Conservation (phyloP, 2,797 vertebrate genomes). For the Euphonia xanthogaster region DNA sequence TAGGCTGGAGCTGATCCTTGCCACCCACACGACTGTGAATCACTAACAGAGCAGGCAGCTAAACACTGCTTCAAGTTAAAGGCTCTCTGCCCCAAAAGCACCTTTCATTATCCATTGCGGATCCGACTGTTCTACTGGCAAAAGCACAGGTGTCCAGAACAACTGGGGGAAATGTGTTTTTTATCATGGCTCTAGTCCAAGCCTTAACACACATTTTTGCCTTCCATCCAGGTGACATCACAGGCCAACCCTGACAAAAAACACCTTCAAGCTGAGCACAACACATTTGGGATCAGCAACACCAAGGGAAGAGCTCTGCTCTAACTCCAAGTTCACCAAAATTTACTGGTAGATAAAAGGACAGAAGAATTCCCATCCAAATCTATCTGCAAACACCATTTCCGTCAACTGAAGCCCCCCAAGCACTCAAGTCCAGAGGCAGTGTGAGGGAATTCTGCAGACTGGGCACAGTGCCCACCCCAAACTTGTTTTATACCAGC, state of each 20-base stretch:
- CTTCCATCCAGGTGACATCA: not conserved
- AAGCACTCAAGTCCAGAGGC: not conserved
- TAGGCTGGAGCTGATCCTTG: accelerated
- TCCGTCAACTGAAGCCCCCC: accelerated
- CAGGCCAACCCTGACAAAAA: not conserved
- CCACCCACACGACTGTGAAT: accelerated
- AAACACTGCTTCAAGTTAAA: accelerated
- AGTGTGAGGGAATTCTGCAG: not conserved
- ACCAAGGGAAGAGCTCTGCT: not conserved
- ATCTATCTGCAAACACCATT: accelerated
- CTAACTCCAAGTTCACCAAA: not conserved
- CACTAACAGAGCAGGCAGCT: not conserved
- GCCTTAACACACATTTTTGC: not conserved
- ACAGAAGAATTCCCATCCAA: not conserved
- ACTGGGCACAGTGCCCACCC: not conserved
- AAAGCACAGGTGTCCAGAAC: not conserved
- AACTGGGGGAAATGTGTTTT: not conserved
- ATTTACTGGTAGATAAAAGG: not conserved
- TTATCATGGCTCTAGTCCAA: not conserved
- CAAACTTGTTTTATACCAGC: not conserved
- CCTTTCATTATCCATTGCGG: accelerated
- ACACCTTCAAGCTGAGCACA: not conserved
- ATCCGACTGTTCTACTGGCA: accelerated
- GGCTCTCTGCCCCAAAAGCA: not conserved
- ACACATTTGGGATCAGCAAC: not conserved